These are phyloP conservation scores for Drosophila yakuba DNA, from an alignment of 1,140 invertebrate genomes.

Conservation along the genomic window DNA sequence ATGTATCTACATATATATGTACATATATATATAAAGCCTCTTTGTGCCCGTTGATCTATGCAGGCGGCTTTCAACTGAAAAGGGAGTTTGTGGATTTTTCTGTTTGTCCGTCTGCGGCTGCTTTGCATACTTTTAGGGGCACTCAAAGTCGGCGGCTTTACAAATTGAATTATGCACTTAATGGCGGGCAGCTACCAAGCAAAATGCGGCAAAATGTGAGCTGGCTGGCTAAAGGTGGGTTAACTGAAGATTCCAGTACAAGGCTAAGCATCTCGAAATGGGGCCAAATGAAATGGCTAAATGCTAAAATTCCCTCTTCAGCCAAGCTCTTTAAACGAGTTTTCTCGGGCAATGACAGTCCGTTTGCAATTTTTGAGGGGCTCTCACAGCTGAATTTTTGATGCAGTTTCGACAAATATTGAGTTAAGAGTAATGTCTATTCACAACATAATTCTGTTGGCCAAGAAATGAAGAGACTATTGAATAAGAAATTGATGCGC, in stretches of 20 bases:
- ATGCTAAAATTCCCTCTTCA: conserved; percentile 34
- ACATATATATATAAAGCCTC: neutral
- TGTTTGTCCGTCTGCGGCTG: conserved; percentile 38
- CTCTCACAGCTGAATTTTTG: too few relatives aligned
- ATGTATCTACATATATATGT: neutral
- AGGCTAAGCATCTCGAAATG: conserved; percentile 24
- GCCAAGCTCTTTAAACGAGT: neutral
- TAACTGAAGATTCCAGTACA: conserved; percentile 10
- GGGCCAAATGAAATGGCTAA: conserved; percentile 34
- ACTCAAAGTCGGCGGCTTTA: conserved; percentile 69
- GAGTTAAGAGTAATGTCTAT: neutral
- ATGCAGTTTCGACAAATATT: neutral
- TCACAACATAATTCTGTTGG: too few relatives aligned
- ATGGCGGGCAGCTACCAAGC: conserved; percentile 32
- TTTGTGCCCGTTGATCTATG: conserved; percentile 63
- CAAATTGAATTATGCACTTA: conserved; percentile 81
- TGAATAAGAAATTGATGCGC: neutral
- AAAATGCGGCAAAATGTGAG: neutral
- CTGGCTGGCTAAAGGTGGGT: neutral
- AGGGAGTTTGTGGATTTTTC: conserved; percentile 10
- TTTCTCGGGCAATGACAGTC: conserved; percentile 13
- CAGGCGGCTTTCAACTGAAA: conserved; percentile 22
- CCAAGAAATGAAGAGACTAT: too few relatives aligned
- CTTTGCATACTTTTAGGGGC: conserved; percentile 74
- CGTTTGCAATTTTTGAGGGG: neutral